Base-by-base conservation (phyloP, 2,113 vertebrate species). In the Malurus elegans region DNA sequence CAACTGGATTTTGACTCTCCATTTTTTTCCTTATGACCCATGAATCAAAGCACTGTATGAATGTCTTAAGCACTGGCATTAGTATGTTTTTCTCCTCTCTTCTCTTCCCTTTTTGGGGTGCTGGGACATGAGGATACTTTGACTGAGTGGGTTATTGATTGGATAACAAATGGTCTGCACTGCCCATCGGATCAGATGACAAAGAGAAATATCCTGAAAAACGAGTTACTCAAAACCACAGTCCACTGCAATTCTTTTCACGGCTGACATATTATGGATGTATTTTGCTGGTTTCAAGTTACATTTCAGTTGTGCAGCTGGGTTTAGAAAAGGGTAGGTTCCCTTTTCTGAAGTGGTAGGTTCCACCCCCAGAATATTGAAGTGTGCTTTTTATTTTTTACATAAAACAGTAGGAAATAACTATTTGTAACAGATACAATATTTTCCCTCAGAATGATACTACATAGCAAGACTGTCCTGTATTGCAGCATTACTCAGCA, bases 171-270 rank as follows among this genome's bases (percentile, higher is more conserved):
- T 19, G 40, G 31, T 62, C 50, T 79, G n/a, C 31, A 65, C n/a
- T 65, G 61, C 53, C 47, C 36, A 72, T 65, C 18, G 48, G 42
- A 75, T 87, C 62, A 48, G 7, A 65, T 29, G 51, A 74, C 76
- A 95, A 84, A 91, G 15, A 87, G 42, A 84, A 70, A 69, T 54
- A 9, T 48, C 54, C 79, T 83, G 90, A 86, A 90, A 88, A 90
- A 70, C 51, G 70, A 34, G 69, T 83, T 94, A 45, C 32, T 83
- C n/a, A 80, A 84, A 92, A 9, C 26, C 24, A 84, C 51, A 80
- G 9, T 45, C 32, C 6, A 14, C 6, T 34, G 36, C 48, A 71
- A 81, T 42, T 71, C 4, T 42, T 82, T 88, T 62, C 28, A 79
- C 51, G 83, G 47, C 14, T 84, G 54, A 86, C 57, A 58, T 40